Evolutionary conservation across 2,797 vertebrate genomes (phyloP).

Genomic region (Acipenser transmontanus): DNA sequence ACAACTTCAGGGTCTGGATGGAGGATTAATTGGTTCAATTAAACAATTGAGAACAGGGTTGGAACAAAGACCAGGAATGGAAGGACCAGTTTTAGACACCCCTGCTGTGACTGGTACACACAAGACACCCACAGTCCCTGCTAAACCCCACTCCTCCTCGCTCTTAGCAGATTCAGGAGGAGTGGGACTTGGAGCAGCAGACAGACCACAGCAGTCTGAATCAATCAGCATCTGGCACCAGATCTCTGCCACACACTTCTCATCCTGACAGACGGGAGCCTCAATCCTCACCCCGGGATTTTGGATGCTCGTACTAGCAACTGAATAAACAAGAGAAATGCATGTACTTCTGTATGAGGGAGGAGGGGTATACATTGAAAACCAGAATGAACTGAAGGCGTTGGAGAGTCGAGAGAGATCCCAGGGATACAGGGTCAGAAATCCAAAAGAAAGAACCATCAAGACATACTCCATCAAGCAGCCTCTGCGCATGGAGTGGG

Average conservation of each 20-base stretch:
- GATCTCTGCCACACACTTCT: not conserved
- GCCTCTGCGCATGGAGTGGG: too few species aligned
- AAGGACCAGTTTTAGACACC: too few species aligned
- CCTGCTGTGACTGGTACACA: not conserved
- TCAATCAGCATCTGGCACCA: not conserved
- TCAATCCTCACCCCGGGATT: not conserved
- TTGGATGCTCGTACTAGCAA: not conserved
- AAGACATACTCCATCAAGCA: too few species aligned
- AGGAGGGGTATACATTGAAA: not conserved
- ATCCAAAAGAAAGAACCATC: too few species aligned
- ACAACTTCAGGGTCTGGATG: not conserved
- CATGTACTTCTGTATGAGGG: not conserved
- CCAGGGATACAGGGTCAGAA: too few species aligned
- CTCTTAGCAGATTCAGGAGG: not conserved
- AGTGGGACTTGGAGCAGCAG: not conserved
- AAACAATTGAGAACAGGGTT: too few species aligned
- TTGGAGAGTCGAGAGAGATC: not conserved
- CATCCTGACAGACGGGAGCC: not conserved
- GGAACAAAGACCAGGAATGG: too few species aligned
- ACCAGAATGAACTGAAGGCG: not conserved
- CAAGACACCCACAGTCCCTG: not conserved
- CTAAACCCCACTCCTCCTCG: too few species aligned
- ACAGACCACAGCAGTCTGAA: not conserved
- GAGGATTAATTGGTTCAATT: too few species aligned
- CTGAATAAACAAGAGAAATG: not conserved